Evolutionary conservation across 2,113 vertebrate genomes (phyloP), one percentile per base, ranked within the genome.

Genomic region (Acinonyx jubatus): DNA sequence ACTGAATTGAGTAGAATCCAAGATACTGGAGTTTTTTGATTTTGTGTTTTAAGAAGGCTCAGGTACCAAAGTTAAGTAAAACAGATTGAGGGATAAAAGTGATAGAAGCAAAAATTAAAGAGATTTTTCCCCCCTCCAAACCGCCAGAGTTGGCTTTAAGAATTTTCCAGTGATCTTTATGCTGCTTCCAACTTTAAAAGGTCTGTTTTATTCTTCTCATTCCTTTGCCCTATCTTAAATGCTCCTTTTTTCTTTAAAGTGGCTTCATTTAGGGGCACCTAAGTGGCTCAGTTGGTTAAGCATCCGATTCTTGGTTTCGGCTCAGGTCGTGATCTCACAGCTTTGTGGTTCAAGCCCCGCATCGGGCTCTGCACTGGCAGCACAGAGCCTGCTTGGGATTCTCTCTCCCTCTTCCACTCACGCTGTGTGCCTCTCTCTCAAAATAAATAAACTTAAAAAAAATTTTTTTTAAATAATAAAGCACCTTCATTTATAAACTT

Each of bases 101-200:
- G 68, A 93, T 10, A 91, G 48, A 80, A 89, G 5, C 61, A 83
- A 78, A 92, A 45, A 12, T 69, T 85, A 52, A 78, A 57, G 52
- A 81, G n/a, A 14, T 18, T 41, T 86, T 71, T 68, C 86, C 27
- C 15, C 65, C 50, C 84, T 63, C 31, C 31, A 73, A 95, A 89
- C 1, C 69, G 36, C 29, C 63, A 71, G 63, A 71, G 52, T 69
- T 89, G 71, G n/a, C 84, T 94, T 96, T 88, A 94, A 97, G 52
- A 93, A 81, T 74, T 61, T 86, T 36, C 52, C 81, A 82, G 1
- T 50, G 27, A 91, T 85, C 74, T 94, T 91, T 82, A 50, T 7
- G 50, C 13, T 91, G 41, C n/a, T 45, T 18, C 25, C 14, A 7
- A 89, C 25, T 92, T 85, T 81, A 23, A 63, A 50, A 88, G 79